Evolutionary conservation across 2,888 invertebrate genomes (phyloP), one percentile per base, ranked within the genome.

Genomic region (Philereme vetulata): DNA sequence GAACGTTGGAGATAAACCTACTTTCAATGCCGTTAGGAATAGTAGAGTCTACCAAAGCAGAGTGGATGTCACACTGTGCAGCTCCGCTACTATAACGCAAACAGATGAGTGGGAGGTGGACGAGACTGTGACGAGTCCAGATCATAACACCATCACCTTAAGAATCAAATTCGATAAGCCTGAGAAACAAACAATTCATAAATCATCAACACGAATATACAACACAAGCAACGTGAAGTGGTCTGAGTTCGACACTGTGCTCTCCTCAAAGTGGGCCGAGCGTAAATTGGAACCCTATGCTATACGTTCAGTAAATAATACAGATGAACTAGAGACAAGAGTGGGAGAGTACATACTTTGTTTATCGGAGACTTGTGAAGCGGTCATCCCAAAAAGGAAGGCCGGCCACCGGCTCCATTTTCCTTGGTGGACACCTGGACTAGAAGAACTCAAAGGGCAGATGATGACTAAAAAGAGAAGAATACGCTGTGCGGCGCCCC

Each of bases 61-160:
- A n/a, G 66, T 71, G 0, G 73, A 72, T 33, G 47, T 71, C 0
- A 69, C 71, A 8, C 60, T 53, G 0, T 67, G 67, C 47, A 40
- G 63, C 0, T 0, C 4, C 6, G 40, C 45, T 4, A 6, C 65
- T 6, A 38, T 67, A n/a, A 49, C 36, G 6, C 4, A 10, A 3
- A 11, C 65, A 0, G 55, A 52, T 0, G 35, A 43, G n/a, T 62
- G 62, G 62, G 59, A 56, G 45, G 62, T 65, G 1, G 62, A 44
- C 0, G 9, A 6, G 49, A 7, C 0, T 6, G n/a, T 67, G 4
- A 62, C 59, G 0, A 60, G 49, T 42, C 66, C 70, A 6, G 72
- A 72, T 57, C 70, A 67, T 47, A 66, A 65, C 33, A 56, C 51
- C 0, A 68, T 72, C 2, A 10, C 11, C 0, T 68, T 72, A 36